These are phyloP conservation scores for Thripadectes ignobilis DNA, from an alignment of 2,797 vertebrate genomes.

Conservation along the genomic window DNA sequence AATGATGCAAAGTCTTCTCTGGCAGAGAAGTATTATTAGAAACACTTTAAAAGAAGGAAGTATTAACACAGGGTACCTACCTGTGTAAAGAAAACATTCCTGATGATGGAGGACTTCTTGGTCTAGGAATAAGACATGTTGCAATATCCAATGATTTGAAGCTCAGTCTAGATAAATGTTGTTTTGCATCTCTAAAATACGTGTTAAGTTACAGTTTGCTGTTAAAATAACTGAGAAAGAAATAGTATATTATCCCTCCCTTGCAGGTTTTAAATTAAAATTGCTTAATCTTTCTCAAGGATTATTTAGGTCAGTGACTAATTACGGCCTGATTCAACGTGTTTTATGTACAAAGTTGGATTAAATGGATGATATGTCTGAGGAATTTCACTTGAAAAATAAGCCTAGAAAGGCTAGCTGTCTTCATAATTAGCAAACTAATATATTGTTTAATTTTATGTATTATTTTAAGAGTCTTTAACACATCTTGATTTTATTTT, in stretches of 20 bases:
- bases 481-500: neutral
- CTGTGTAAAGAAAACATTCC: neutral
- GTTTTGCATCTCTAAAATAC: neutral
- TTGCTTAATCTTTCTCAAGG: neutral
- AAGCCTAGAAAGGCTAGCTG: neutral
- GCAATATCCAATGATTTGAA: neutral
- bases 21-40: neutral
- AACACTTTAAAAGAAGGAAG: neutral
- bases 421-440: neutral
- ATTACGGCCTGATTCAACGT: neutral
- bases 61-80: neutral
- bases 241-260: neutral
- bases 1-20: neutral
- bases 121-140: neutral
- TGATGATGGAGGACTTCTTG: neutral
- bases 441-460: neutral
- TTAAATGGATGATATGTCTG: slow-evolving; percentile 7
- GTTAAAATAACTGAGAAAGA: neutral
- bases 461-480: neutral
- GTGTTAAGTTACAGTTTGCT: neutral
- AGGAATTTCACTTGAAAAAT: slow-evolving; percentile 15
- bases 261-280: neutral
- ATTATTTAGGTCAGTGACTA: slow-evolving; percentile 48
- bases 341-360: slow-evolving; percentile 12
- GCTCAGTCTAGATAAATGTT: neutral